These are phyloP conservation scores for Acholoe squamosa DNA, from an alignment of 2,888 invertebrate species.

Conservation along the genomic window DNA sequence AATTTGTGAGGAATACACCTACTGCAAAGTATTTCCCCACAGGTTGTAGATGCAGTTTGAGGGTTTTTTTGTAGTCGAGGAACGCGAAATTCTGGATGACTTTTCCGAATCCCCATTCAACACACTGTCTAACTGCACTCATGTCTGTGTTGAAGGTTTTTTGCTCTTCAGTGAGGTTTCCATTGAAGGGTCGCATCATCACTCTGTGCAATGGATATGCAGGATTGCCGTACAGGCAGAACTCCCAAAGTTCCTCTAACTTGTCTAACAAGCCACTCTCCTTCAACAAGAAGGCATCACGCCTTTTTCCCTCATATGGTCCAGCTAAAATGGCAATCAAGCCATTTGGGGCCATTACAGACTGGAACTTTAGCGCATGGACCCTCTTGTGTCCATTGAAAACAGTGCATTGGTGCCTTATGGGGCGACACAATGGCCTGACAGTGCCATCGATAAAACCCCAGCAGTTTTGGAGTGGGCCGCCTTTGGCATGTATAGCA, in stretches of 20 bases:
- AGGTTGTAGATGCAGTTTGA: constrained; percentile 69
- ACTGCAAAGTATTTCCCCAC: constrained; percentile 69
- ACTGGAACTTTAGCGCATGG: constrained; percentile 67
- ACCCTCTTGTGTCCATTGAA: constrained; percentile 66
- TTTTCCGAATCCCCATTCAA: constrained; percentile 63
- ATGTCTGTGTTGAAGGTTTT: constrained; percentile 68
- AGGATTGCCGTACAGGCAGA: no score
- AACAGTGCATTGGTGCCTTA: constrained; percentile 56
- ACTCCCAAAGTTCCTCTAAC: no score
- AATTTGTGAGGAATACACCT: constrained; percentile 68
- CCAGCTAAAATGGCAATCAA: no score
- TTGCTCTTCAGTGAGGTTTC: constrained; percentile 58
- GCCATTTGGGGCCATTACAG: constrained; percentile 17
- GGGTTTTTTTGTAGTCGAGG: constrained; percentile 68
- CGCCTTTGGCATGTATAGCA: neutral
- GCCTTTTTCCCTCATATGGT: no score
- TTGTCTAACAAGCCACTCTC: no score
- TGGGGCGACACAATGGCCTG: constrained; percentile 66
- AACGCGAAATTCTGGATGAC: constrained; percentile 66
- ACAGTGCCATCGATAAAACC: constrained; percentile 68
- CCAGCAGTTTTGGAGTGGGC: constrained; percentile 61
- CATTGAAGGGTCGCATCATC: constrained; percentile 64
- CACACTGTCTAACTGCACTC: constrained; percentile 62
- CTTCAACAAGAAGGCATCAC: no score
- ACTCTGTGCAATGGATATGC: constrained; percentile 50